These are phyloP conservation scores for Nixonia krombeini DNA, from an alignment of 1,140 invertebrate species.

Conservation along the genomic window DNA sequence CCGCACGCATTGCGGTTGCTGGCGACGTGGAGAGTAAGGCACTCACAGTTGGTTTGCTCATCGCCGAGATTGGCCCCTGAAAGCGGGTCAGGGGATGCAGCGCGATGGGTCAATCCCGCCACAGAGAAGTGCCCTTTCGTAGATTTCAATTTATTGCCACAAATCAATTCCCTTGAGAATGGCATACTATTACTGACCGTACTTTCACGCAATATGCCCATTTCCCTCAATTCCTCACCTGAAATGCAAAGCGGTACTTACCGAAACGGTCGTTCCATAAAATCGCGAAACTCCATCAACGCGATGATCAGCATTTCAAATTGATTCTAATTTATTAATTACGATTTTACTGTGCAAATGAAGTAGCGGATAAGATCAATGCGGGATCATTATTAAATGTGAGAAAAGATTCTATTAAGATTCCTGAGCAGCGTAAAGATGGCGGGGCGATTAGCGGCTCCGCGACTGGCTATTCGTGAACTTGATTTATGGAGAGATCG, in stretches of 20 bases:
- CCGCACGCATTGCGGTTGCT: slow-evolving; percentile 11
- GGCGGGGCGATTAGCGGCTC: background rate
- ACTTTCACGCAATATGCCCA: no score
- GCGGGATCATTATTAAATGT: no score
- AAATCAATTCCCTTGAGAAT: slow-evolving; percentile 14
- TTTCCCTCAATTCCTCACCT: no score
- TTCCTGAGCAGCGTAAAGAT: slow-evolving; percentile 11
- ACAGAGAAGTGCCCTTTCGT: slow-evolving; percentile 10
- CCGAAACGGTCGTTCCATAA: no score
- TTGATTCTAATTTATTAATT: no score
- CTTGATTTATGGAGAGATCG: slow-evolving; percentile 24
- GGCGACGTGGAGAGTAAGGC: slow-evolving; percentile 18
- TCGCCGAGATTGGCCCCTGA: slow-evolving; percentile 14
- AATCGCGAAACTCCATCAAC: no score
- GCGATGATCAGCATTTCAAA: no score
- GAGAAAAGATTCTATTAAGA: background rate
- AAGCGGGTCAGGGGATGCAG: slow-evolving; percentile 32
- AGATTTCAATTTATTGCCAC: slow-evolving; percentile 8
- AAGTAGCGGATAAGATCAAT: no score
- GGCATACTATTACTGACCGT: slow-evolving; percentile 11
- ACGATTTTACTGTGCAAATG: no score
- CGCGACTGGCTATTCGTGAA: background rate
- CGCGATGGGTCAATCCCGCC: slow-evolving; percentile 7
- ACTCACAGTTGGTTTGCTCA: no score
- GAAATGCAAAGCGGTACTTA: no score